phyloP scores from a whole-genome alignment of 2,113 vertebrate genomes.

The Nothoprocta pentlandii region DNA sequence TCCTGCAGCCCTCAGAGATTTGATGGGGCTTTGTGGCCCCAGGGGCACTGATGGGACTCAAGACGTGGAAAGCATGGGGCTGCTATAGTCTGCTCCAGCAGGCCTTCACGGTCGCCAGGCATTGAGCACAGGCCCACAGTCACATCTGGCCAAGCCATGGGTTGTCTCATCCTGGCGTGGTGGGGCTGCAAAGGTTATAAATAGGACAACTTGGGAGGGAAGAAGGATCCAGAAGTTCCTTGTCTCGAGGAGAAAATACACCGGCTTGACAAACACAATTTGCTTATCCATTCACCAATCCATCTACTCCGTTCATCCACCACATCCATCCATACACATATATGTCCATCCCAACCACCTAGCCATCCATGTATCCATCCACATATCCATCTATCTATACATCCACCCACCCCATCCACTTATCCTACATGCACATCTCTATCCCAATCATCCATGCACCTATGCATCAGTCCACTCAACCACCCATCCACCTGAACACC shows the following conservation, averaged over 20 bases:
- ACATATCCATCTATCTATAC: too few species aligned
- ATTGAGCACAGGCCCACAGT: too few species aligned
- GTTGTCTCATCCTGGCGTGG: fast-evolving
- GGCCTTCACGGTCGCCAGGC: too few species aligned
- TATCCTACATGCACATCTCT: background rate
- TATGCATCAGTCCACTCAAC: background rate
- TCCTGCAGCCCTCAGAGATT: too few species aligned
- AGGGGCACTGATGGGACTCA: background rate
- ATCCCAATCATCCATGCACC: background rate
- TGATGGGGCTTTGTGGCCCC: too few species aligned
- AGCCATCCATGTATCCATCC: fast-evolving
- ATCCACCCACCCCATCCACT: too few species aligned
- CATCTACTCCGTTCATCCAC: background rate
- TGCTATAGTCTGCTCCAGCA: background rate
- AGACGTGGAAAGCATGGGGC: background rate
- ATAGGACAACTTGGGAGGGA: background rate
- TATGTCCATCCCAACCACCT: fast-evolving
- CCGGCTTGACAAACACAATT: background rate
- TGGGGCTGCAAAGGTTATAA: background rate
- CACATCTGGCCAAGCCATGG: too few species aligned
- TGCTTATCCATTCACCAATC: background rate
- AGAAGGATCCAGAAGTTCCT: background rate
- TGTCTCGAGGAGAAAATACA: background rate
- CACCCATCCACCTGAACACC: fast-evolving
- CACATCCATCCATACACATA: too few species aligned